These are phyloP conservation scores for Alviniconcha marisindica DNA, from an alignment of 1,140 invertebrate species.

Conservation along the genomic window DNA sequence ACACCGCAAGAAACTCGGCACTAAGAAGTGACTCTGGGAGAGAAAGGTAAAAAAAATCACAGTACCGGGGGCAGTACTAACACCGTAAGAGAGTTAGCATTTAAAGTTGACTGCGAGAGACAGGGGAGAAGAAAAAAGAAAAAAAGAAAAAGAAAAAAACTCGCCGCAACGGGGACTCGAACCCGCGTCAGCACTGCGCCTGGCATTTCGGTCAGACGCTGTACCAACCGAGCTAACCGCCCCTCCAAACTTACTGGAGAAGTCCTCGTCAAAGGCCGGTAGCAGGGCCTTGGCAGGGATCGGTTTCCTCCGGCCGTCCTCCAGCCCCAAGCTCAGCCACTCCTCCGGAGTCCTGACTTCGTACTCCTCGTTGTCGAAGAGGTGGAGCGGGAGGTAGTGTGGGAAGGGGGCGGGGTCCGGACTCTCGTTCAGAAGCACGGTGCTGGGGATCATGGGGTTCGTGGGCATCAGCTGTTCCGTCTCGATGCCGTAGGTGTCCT, in stretches of 20 bases:
- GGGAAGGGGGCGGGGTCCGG: background rate
- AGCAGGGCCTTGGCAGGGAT: slow-evolving; percentile 40
- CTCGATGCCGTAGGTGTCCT: slow-evolving; percentile 44
- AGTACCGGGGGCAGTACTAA: too few relatives aligned
- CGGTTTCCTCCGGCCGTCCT: slow-evolving; percentile 24
- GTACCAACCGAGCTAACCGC: too few relatives aligned
- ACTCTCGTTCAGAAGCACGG: background rate
- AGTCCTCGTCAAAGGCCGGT: slow-evolving; percentile 36
- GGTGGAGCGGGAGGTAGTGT: slow-evolving; percentile 22
- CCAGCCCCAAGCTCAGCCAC: slow-evolving; percentile 45
- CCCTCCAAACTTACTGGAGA: slow-evolving; percentile 44
- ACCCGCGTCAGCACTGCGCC: too few relatives aligned
- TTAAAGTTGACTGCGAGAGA: too few relatives aligned
- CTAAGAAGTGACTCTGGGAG: too few relatives aligned
- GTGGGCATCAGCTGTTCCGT: slow-evolving; percentile 10
- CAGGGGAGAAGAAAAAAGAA: too few relatives aligned
- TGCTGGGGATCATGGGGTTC: background rate
- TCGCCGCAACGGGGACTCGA: too few relatives aligned
- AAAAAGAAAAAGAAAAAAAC: too few relatives aligned
- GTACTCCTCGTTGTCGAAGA: slow-evolving; percentile 46
- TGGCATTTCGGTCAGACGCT: too few relatives aligned
- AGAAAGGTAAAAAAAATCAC: too few relatives aligned
- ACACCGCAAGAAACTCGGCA: too few relatives aligned
- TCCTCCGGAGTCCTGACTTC: slow-evolving; percentile 37
- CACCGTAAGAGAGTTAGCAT: too few relatives aligned